These are phyloP conservation scores for Apodemus speciosus DNA, from an alignment of 2,113 vertebrate species.

Conservation along the genomic window DNA sequence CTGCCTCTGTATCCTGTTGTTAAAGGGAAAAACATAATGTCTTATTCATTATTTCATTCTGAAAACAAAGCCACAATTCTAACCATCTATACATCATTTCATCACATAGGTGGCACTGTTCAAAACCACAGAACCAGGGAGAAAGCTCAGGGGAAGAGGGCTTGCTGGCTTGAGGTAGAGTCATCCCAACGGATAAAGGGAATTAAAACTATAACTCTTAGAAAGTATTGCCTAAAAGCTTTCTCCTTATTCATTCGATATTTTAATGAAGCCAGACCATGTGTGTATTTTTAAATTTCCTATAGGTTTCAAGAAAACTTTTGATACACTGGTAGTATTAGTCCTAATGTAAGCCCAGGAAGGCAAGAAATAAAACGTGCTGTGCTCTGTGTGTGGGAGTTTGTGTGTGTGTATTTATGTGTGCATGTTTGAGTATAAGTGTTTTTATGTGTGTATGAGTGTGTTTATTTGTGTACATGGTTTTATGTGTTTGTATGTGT, in stretches of 20 bases:
- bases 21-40: background rate
- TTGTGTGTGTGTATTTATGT: background rate
- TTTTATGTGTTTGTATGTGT: background rate
- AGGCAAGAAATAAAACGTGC: constrained; percentile 3
- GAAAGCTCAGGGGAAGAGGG: background rate
- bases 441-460: background rate
- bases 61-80: background rate
- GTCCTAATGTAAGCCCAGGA: background rate
- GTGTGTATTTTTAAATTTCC: constrained; percentile 4
- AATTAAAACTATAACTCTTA: constrained; percentile 1
- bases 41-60: constrained; percentile 4
- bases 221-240: background rate
- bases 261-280: background rate
- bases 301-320: background rate
- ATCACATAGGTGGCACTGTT: background rate
- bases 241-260: constrained; percentile 1
- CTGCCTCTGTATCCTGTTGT: background rate
- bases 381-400: background rate
- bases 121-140: background rate
- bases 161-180: background rate
- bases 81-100: background rate
- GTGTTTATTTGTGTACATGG: background rate
- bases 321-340: background rate
- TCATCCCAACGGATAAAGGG: background rate
- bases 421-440: too few relatives aligned